Evolutionary conservation across 2,888 invertebrate species (phyloP).

Genomic region (Agapostemon virescens): DNA sequence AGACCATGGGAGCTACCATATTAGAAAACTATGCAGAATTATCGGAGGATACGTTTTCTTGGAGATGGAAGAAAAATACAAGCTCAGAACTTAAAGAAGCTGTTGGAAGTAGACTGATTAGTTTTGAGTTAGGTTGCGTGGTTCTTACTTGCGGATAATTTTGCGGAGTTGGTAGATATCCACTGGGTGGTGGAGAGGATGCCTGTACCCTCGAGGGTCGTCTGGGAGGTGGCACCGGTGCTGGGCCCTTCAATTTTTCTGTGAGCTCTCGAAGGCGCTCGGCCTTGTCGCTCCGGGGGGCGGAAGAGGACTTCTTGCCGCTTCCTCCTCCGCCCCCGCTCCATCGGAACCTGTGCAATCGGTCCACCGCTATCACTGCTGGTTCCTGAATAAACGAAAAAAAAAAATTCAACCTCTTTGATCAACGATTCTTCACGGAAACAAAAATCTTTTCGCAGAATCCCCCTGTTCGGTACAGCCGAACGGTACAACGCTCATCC

Average conservation of each 20-base stretch:
- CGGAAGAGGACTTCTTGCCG: slow-evolving; percentile 77
- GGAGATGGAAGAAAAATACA: too few species aligned
- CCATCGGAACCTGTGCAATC: slow-evolving; percentile 88
- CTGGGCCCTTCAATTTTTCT: slow-evolving; percentile 87
- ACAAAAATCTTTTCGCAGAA: not conserved
- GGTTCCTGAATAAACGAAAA: slow-evolving; percentile 70
- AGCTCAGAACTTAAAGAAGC: not conserved
- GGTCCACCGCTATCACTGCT: slow-evolving; percentile 88
- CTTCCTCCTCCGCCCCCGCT: slow-evolving; percentile 78
- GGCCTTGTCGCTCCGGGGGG: slow-evolving; percentile 84
- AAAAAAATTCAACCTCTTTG: not conserved
- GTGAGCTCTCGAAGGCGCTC: slow-evolving; percentile 89
- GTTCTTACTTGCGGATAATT: slow-evolving; percentile 81
- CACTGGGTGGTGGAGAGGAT: slow-evolving; percentile 71
- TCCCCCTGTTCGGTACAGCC: too few species aligned
- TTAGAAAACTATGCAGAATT: too few species aligned
- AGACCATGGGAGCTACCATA: too few species aligned
- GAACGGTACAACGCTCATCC: not conserved
- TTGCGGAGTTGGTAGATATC: slow-evolving; percentile 75
- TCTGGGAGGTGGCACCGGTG: slow-evolving; percentile 76
- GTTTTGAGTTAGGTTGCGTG: slow-evolving; percentile 10
- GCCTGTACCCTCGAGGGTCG: slow-evolving; percentile 78
- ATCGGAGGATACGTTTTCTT: too few species aligned
- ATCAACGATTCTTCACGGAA: too few species aligned
- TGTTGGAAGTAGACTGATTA: not conserved